Evolutionary conservation across 2,113 vertebrate species (phyloP), one percentile per base, ranked within the genome.

Genomic region (Hydrolagus affinis): DNA sequence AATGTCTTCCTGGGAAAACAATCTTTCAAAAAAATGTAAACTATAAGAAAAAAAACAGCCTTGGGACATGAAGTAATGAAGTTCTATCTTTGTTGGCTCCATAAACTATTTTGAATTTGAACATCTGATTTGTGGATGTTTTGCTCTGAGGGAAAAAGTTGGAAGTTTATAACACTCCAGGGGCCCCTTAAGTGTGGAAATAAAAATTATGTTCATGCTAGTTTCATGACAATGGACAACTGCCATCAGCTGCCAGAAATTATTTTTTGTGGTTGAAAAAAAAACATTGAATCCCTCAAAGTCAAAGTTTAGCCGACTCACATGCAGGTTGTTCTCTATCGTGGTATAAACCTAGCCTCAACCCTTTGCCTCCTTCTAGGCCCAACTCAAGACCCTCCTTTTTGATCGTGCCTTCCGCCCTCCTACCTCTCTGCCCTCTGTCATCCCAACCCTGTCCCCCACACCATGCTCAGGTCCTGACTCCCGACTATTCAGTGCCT

Each of bases 91-190:
- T 83, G 62, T 68, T 83, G 78, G 78, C 78, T 83, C 14, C 66
- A 17, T 19, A 66, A 32, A 64, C 78, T 32, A 30, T 64, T 83
- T 28, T 30, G 62, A 83, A 64, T 28, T 75, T 32, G 62, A 44
- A 83, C 78, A 83, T 68, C 28, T 83, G 78, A 83, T 83, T 83
- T 32, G 78, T 83, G 62, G 12, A 32, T 83, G 78, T 17, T 83
- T 66, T 60, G 78, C 78, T 32, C 62, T 68, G 62, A 21, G 23
- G 78, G 78, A 83, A 28, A 83, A 66, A 8, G 62, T 25, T 62
- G 66, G 15, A 62, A 66, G 78, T 83, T 83, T 83, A 83, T 68
- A 68, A 17, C 60, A 83, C 62, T 83, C 78, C 62, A 30, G 25
- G 30, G 78, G 78, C 25, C 28, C 28, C 60, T 66, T 83, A 83